These are phyloP conservation scores for Carassius auratus DNA, from an alignment of 2,113 vertebrate species.

Conservation along the genomic window DNA sequence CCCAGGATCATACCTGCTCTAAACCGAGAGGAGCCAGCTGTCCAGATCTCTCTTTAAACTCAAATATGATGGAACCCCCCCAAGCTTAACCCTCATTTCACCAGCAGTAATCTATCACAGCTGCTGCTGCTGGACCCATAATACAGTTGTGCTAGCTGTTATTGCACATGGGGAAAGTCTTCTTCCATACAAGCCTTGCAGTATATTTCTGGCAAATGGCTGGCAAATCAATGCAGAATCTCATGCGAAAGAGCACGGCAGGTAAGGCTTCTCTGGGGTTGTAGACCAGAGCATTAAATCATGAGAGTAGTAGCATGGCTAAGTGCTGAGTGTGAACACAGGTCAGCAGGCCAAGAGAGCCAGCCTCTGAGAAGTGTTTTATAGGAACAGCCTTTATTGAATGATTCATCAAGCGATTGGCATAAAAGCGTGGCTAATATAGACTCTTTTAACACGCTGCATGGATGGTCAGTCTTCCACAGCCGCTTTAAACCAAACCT, in stretches of 20 bases:
- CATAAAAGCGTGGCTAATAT: constrained; percentile 46
- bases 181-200: constrained; percentile 28
- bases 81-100: constrained; percentile 49
- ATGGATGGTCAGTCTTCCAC: constrained; percentile 52
- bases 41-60: constrained; percentile 70
- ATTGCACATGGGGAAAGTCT: constrained; percentile 42
- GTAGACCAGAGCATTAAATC: constrained; percentile 50
- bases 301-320: constrained; percentile 40
- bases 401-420: constrained; percentile 67
- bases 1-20: constrained; percentile 42
- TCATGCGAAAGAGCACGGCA: constrained; percentile 11
- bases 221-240: constrained; percentile 10
- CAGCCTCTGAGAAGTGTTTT: constrained; percentile 46
- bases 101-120: constrained; percentile 69
- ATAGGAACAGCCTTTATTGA: constrained; percentile 57
- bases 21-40: not conserved
- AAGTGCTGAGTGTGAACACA: constrained; percentile 55
- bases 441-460: constrained; percentile 49
- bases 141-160: constrained; percentile 68
- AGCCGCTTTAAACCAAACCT: constrained; percentile 43
- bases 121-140: constrained; percentile 64
- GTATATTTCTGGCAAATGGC: constrained; percentile 48
- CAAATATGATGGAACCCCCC: constrained; percentile 70
- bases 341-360: constrained; percentile 53
- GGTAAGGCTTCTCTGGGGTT: constrained; percentile 41